These are phyloP conservation scores for Crotalus horridus DNA, from an alignment of 2,113 vertebrate genomes.

Conservation along the genomic window DNA sequence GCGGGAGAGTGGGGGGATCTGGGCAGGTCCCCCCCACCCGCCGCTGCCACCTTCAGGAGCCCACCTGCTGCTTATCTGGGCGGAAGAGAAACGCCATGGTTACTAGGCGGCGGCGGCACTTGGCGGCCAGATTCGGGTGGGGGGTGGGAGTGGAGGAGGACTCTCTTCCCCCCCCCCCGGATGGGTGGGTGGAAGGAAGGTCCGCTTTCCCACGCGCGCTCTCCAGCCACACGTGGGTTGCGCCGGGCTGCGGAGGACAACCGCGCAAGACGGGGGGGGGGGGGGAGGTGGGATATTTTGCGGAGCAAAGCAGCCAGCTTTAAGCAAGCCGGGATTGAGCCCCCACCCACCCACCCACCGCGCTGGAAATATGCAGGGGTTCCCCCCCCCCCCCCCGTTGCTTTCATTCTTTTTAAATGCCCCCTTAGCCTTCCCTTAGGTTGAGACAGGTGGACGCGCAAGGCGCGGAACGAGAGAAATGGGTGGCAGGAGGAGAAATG, in stretches of 20 bases:
- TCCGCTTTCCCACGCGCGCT: neutral
- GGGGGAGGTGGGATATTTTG: neutral
- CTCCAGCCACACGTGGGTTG: neutral
- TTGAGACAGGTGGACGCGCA: neutral
- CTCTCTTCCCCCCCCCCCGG: neutral
- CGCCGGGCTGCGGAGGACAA: neutral
- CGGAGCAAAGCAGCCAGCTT: neutral
- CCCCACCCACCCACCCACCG: too few relatives aligned
- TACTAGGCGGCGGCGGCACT: neutral
- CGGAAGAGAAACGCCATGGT: conserved; percentile 36
- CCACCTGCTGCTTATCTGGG: conserved; percentile 42
- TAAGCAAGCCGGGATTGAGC: neutral
- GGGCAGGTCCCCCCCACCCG: conserved; percentile 14
- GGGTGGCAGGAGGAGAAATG: neutral
- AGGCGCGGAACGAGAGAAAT: neutral
- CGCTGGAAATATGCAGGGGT: neutral
- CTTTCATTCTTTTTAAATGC: neutral
- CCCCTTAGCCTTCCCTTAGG: neutral
- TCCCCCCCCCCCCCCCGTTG: neutral
- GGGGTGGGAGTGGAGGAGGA: neutral
- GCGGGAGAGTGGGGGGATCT: conserved; percentile 10
- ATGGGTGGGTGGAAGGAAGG: neutral
- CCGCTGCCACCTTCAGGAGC: conserved; percentile 17
- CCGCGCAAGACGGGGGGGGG: neutral
- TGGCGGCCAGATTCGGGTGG: neutral